Evolutionary conservation across 2,888 invertebrate genomes (phyloP).

Genomic region (Chrysina gloriosa): DNA sequence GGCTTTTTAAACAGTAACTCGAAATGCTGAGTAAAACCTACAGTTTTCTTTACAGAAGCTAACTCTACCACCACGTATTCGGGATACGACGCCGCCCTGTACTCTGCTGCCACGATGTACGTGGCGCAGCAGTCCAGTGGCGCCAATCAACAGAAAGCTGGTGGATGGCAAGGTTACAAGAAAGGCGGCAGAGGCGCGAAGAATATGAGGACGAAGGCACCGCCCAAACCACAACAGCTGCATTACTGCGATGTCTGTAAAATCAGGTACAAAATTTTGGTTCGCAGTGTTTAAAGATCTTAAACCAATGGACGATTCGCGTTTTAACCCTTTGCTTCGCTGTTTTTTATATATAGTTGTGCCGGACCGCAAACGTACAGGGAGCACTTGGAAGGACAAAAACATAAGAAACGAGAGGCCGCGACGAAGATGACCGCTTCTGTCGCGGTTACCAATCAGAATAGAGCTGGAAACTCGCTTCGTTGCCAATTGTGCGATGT

Average conservation of each 20-base stretch:
- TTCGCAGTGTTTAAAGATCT: not conserved
- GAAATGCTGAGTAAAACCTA: not conserved
- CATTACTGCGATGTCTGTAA: conserved; percentile 99
- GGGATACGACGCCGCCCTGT: conserved; percentile 94
- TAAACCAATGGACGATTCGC: not conserved
- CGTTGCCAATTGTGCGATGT: conserved; percentile 98
- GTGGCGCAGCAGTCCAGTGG: conserved; percentile 80
- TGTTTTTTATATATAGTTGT: conserved; percentile 55
- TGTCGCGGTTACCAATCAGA: conserved; percentile 72
- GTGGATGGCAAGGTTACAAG: conserved; percentile 74
- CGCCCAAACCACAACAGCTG: conserved; percentile 91
- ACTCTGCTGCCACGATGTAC: conserved; percentile 95
- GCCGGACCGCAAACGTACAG: conserved; percentile 78
- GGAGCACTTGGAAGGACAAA: conserved; percentile 98
- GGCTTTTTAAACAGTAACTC: conserved; percentile 8
- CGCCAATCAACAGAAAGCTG: conserved; percentile 65
- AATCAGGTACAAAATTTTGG: conserved; percentile 76
- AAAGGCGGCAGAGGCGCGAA: conserved; percentile 69
- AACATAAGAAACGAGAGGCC: conserved; percentile 98
- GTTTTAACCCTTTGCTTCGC: not conserved
- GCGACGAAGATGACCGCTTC: conserved; percentile 79
- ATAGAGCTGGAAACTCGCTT: conserved; percentile 76
- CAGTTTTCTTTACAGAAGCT: conserved; percentile 66
- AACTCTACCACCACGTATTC: conserved; percentile 79
- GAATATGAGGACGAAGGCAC: conserved; percentile 79